These are phyloP conservation scores for Crax fasciolata DNA, from an alignment of 2,797 vertebrate species.

Conservation along the genomic window DNA sequence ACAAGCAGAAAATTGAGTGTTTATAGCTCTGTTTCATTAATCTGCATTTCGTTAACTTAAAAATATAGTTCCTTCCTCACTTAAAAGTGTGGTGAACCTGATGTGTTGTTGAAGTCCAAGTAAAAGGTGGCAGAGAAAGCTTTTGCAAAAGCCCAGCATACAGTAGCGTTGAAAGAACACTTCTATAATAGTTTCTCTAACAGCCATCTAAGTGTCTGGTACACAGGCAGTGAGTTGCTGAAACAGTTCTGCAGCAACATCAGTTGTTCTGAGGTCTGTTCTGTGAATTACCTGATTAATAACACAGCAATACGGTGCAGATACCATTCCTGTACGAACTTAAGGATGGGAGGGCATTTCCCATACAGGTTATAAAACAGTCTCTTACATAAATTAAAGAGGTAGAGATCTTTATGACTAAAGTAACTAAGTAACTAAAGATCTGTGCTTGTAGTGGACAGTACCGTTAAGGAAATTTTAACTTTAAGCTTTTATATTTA, in stretches of 20 bases:
- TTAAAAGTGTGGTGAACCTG: not conserved
- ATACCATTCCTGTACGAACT: not conserved
- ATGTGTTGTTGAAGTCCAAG: not conserved
- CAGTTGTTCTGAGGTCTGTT: not conserved
- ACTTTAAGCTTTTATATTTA: not conserved
- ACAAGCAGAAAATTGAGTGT: not conserved
- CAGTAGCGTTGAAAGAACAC: not conserved
- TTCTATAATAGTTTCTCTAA: not conserved
- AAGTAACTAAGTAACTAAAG: not conserved
- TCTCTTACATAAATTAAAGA: not conserved
- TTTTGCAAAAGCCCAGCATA: not conserved
- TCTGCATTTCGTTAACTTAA: not conserved
- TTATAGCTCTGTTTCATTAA: not conserved
- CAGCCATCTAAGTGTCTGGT: not conserved
- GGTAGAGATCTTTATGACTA: not conserved
- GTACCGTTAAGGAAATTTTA: not conserved
- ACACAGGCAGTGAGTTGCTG: not conserved
- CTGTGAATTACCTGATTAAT: not conserved
- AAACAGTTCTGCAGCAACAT: not conserved
- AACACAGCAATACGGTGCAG: not conserved
- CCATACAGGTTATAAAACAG: not conserved
- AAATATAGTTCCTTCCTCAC: accelerated
- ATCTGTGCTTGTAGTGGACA: not conserved
- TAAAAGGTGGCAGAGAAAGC: not conserved
- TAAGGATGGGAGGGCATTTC: not conserved